Percentiles rank a stretch among this genome's conserved stretches.
phyloP scores from a whole-genome alignment of 2,797 vertebrate genomes.

The Siniperca undulata region DNA sequence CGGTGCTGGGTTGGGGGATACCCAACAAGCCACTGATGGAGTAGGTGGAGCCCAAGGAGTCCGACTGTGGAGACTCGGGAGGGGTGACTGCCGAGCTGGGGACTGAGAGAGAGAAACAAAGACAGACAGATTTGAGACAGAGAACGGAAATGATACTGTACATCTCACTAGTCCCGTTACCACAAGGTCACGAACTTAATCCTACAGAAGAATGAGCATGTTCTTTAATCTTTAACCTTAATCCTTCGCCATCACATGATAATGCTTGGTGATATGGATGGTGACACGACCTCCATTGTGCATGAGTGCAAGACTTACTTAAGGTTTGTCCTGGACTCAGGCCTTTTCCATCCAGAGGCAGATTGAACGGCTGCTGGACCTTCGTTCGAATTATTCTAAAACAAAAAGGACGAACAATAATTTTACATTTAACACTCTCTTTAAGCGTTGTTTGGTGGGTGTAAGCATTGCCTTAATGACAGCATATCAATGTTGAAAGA shows the following conservation, averaged over 20 bases:
- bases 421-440: background rate
- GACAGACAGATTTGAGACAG: slow-evolving; percentile 38
- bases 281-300: background rate
- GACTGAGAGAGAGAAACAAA: slow-evolving; percentile 76
- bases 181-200: slow-evolving; percentile 49
- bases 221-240: slow-evolving; percentile 58
- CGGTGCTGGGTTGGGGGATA: slow-evolving; percentile 86
- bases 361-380: slow-evolving; percentile 94
- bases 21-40: slow-evolving; percentile 94
- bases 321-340: slow-evolving; percentile 91
- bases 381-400: slow-evolving; percentile 94
- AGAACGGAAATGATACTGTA: slow-evolving; percentile 15
- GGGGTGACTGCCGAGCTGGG: slow-evolving; percentile 94
- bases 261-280: slow-evolving; percentile 10
- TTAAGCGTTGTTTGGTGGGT: too few relatives aligned
- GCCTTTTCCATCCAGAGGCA: slow-evolving; percentile 91
- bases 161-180: slow-evolving; percentile 15
- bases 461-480: background rate
- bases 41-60: slow-evolving; percentile 93
- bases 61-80: slow-evolving; percentile 92
- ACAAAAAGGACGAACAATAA: slow-evolving; percentile 28
- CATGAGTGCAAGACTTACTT: slow-evolving; percentile 84
- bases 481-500: background rate
- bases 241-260: slow-evolving; percentile 39
- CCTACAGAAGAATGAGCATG: slow-evolving; percentile 31